phyloP scores from a whole-genome alignment of 2,888 invertebrate species.

The Mamestra brassicae region DNA sequence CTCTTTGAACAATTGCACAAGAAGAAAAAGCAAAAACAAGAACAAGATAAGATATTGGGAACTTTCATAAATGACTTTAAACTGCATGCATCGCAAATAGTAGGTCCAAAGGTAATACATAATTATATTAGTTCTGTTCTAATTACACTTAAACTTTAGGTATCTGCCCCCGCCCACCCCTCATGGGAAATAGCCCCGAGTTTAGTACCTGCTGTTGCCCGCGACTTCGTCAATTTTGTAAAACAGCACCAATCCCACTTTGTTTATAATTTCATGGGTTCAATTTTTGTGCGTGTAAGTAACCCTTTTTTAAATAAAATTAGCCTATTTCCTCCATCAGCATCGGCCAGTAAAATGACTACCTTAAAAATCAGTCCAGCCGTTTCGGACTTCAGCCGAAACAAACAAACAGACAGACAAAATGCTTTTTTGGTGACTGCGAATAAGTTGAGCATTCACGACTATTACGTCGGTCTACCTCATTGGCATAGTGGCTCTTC shows the following conservation, averaged over 20 bases:
- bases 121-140: neutral
- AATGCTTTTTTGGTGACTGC: neutral
- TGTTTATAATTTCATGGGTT: too few species aligned
- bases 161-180: neutral
- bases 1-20: constrained; percentile 92
- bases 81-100: constrained; percentile 72
- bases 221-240: too few species aligned
- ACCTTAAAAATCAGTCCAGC: too few species aligned
- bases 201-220: too few species aligned
- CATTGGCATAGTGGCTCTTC: neutral
- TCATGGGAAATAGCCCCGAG: too few species aligned
- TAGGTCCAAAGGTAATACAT: constrained; percentile 82
- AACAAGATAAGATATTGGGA: constrained; percentile 86
- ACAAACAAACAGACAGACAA: too few species aligned
- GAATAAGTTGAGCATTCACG: neutral
- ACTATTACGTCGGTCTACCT: neutral
- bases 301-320: too few species aligned
- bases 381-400: too few species aligned
- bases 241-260: too few species aligned
- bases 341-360: too few species aligned
- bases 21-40: constrained; percentile 80
- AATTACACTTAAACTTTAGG: neutral
- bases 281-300: too few species aligned
- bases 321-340: too few species aligned
- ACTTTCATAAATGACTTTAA: constrained; percentile 89